A percentile compares a stretch with the other conserved stretches of the same genome.
These are phyloP conservation scores for Urocitellus parryii DNA, from an alignment of 2,113 vertebrate genomes.

Conservation along the genomic window DNA sequence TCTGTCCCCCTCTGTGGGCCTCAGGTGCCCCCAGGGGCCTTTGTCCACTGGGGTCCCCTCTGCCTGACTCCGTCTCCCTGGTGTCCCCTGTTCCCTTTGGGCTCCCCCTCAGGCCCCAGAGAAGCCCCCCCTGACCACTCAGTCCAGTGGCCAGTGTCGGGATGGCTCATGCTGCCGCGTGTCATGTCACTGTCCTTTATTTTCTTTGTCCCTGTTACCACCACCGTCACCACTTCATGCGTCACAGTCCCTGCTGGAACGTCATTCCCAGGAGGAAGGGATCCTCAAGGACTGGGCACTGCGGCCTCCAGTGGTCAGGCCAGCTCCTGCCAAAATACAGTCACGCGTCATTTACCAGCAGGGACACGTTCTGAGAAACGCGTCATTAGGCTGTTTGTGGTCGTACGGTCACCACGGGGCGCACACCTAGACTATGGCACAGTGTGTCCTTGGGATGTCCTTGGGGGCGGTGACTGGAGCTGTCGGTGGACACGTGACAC, in stretches of 20 bases:
- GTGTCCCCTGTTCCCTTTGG: background rate
- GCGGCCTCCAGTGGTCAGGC: background rate
- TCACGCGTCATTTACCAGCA: no score
- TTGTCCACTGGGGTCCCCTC: background rate
- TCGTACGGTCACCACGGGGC: background rate
- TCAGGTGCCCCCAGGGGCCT: background rate
- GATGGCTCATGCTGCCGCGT: no score
- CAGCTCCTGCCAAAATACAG: no score
- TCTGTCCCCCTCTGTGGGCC: background rate
- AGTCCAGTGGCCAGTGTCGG: rapidly evolving
- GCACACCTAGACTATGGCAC: background rate
- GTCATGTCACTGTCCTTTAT: no score
- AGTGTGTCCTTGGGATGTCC: no score
- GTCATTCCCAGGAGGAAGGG: background rate
- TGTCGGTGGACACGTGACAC: background rate
- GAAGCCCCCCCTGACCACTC: background rate
- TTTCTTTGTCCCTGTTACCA: no score
- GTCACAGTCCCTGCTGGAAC: rapidly evolving
- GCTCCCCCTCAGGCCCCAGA: background rate
- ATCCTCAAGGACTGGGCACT: background rate
- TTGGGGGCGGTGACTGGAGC: background rate
- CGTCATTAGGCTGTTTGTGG: no score
- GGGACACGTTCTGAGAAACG: background rate
- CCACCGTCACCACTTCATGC: background rate
- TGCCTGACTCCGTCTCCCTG: background rate